Evolutionary conservation across 2,113 vertebrate genomes (phyloP).

Genomic region (Bubo blakistoni): DNA sequence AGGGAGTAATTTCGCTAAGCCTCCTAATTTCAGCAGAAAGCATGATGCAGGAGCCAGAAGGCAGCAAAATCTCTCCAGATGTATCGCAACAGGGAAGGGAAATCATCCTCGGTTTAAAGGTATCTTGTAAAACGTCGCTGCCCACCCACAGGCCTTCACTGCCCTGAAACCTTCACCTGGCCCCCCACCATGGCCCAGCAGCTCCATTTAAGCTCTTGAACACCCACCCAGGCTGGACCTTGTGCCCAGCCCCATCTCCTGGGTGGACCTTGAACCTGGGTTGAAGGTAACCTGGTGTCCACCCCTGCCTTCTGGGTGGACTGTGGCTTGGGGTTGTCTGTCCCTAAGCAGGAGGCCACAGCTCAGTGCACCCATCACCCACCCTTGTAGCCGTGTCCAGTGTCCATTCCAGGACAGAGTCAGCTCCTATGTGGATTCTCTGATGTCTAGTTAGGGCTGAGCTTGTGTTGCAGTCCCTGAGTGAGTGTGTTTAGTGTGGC

Average conservation of each 20-base stretch:
- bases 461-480: background rate
- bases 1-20: background rate
- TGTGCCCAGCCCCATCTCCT: background rate
- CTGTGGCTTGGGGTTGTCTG: background rate
- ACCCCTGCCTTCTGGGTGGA: background rate
- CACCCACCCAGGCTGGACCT: background rate
- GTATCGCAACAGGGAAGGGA: background rate
- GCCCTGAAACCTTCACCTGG: background rate
- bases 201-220: background rate
- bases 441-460: background rate
- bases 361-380: background rate
- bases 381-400: background rate
- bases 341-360: background rate
- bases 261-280: background rate
- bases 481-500: background rate
- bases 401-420: background rate
- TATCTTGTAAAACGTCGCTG: background rate
- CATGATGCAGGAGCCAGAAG: constrained; percentile 36
- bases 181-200: background rate
- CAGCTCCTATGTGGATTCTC: background rate
- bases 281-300: background rate
- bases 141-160: rapidly evolving
- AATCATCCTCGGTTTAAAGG: background rate
- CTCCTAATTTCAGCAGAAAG: constrained; percentile 50
- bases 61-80: constrained; percentile 61